Base-by-base conservation (phyloP, 2,113 vertebrate genomes). In the Crotalus viridis region DNA sequence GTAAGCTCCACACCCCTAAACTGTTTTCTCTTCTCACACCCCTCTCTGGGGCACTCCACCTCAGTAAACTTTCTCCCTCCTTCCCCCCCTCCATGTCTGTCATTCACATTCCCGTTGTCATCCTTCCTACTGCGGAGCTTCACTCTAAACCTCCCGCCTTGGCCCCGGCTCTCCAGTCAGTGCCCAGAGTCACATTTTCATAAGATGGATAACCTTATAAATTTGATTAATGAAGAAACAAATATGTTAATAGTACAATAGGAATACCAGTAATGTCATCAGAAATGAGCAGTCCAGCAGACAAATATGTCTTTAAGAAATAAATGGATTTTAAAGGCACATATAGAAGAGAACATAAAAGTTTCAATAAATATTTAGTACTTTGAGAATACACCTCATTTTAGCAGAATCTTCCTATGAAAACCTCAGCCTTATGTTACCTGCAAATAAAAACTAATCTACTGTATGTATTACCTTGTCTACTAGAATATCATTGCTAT, bases 391-490 rank as follows among this genome's bases (percentile, higher is more conserved):
- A 87, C 92, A 48, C 87, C 54, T 59, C 54, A 43, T 91, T 94
- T 51, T 21, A 39, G 64, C 0, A 1, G 51, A 81, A 93, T 22
- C 51, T 89, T 74, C 51, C 24, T 88, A 51, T 87, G 90, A 93
- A 54, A 39, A 39, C 28, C n/a, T 87, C 33, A n/a, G 24, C 24
- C 26, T 89, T 88, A 92, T 10, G 21, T 51, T 87, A 13, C 81
- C 86, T 64, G 74, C 46, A 95, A 94, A 92, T 90, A 89, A 69
- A 81, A 92, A 33, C 89, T 93, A 92, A 90, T 93, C 56, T 64
- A 39, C 39, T 39, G 39, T 39, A 43, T 28, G 90, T 85, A 93
- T 92, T 88, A 56, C 54, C 1, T 4, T 5, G 24, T 55, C 46
- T 74, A 89, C 86, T 55, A 12, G 85, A 89, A 61, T 54, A 54